Evolutionary conservation across 2,113 vertebrate genomes (phyloP).

Genomic region (Neodontobutis hainanensis): DNA sequence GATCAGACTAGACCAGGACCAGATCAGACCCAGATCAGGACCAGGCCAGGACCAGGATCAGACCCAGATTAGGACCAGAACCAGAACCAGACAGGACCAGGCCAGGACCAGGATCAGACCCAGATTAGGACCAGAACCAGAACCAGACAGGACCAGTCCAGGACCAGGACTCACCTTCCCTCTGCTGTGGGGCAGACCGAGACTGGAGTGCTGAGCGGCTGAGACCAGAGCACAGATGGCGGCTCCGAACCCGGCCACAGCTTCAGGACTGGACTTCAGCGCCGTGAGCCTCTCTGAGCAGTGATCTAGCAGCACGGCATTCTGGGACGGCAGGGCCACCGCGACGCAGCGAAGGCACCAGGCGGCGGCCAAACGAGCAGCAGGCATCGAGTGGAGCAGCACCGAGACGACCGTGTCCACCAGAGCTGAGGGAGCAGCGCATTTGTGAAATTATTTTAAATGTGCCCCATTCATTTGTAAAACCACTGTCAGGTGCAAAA

Average conservation of each 20-base stretch:
- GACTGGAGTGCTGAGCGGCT: conserved; percentile 85
- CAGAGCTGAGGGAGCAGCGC: conserved; percentile 73
- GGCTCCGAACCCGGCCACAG: conserved; percentile 88
- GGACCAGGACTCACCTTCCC: conserved; percentile 80
- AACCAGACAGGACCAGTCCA: too few species aligned
- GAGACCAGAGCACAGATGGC: conserved; percentile 89
- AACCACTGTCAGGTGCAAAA: too few species aligned
- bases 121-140: too few species aligned
- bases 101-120: too few species aligned
- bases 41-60: too few species aligned
- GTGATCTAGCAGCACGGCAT: conserved; percentile 84
- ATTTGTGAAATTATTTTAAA: not conserved
- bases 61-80: too few species aligned
- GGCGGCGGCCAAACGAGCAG: conserved; percentile 85
- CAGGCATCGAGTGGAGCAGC: conserved; percentile 82
- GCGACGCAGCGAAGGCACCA: conserved; percentile 91
- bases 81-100: too few species aligned
- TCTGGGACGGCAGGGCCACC: conserved; percentile 83
- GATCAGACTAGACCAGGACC: too few species aligned
- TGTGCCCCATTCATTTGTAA: too few species aligned
- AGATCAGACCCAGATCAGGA: too few species aligned
- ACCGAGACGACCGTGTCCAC: conserved; percentile 86
- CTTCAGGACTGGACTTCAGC: conserved; percentile 87
- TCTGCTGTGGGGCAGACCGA: conserved; percentile 91
- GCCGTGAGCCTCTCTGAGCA: conserved; percentile 84